Evolutionary conservation across 1,140 invertebrate genomes (phyloP).

Genomic region (Chionoecetes opilio): DNA sequence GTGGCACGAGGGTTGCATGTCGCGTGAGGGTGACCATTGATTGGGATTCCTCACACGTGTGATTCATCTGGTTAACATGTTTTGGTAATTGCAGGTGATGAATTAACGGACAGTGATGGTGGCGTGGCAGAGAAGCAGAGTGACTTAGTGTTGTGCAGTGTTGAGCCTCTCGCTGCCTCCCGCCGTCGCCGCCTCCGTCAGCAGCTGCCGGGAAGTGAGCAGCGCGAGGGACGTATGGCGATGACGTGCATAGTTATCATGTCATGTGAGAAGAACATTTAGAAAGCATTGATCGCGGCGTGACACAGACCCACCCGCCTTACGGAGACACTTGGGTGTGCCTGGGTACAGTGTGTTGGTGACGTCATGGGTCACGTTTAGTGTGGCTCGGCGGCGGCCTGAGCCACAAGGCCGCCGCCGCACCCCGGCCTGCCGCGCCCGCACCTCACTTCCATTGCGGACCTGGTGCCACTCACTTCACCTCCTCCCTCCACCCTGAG

Average conservation of each 20-base stretch:
- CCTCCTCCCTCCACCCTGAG: neutral
- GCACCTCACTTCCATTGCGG: neutral
- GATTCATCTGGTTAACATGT: neutral
- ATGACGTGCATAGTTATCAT: slow-evolving; percentile 28
- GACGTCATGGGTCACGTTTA: slow-evolving; percentile 43
- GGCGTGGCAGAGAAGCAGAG: neutral
- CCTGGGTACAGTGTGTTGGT: neutral
- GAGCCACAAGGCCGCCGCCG: neutral
- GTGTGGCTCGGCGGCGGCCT: neutral
- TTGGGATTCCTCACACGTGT: slow-evolving; percentile 9
- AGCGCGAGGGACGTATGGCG: neutral
- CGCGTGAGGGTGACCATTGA: neutral
- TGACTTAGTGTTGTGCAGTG: slow-evolving; percentile 5
- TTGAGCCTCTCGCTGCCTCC: neutral
- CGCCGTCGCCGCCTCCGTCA: neutral
- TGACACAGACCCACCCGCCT: neutral
- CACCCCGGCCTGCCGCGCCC: neutral
- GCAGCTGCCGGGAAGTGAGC: neutral
- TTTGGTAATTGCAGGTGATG: slow-evolving; percentile 35
- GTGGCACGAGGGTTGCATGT: neutral
- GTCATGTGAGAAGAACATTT: neutral
- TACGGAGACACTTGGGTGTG: neutral
- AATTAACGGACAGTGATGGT: neutral
- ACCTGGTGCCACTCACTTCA: slow-evolving; percentile 30
- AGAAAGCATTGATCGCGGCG: neutral